Conservation (phyloP, 37 sponge, comb jelly and placozoan genomes). For the Geodia barretti region DNA sequence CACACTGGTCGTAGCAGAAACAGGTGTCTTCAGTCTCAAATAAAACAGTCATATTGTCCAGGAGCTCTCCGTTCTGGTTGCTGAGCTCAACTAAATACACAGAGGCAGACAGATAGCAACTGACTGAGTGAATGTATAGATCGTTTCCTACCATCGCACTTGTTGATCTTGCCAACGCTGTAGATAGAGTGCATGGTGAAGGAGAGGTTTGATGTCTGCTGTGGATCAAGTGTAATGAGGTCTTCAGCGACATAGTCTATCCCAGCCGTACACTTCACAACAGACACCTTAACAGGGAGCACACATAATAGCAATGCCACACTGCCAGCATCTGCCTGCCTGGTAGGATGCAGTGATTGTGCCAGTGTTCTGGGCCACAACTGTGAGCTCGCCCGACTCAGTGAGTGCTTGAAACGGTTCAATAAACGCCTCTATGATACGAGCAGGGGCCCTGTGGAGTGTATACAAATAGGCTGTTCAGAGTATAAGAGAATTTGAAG, state of each 20-base stretch:
- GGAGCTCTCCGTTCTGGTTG: constrained; percentile 34
- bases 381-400: constrained; percentile 46
- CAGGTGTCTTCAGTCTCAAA: constrained; percentile 85
- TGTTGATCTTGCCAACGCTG: constrained; percentile 65
- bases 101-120: neutral
- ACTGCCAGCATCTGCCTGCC: constrained; percentile 14
- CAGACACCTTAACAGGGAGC: constrained; percentile 36
- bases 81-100: constrained; percentile 59
- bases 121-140: neutral
- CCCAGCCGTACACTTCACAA: constrained; percentile 84
- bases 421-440: constrained; percentile 75
- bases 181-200: constrained; percentile 74
- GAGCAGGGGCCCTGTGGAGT: constrained; percentile 60
- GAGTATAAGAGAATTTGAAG: neutral
- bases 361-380: constrained; percentile 74
- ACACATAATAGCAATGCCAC: constrained; percentile 4
- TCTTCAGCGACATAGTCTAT: constrained; percentile 64
- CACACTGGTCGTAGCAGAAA: constrained; percentile 85
- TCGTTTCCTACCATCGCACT: constrained; percentile 41
- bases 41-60: constrained; percentile 75
- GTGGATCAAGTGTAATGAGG: constrained; percentile 53
- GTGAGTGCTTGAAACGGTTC: constrained; percentile 81
- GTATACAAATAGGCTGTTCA: neutral
- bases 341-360: constrained; percentile 62
- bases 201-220: constrained; percentile 34